Evolutionary conservation across 2,113 vertebrate genomes (phyloP), one percentile per base, ranked within the genome.

Genomic region (Myrmecophaga tridactyla): DNA sequence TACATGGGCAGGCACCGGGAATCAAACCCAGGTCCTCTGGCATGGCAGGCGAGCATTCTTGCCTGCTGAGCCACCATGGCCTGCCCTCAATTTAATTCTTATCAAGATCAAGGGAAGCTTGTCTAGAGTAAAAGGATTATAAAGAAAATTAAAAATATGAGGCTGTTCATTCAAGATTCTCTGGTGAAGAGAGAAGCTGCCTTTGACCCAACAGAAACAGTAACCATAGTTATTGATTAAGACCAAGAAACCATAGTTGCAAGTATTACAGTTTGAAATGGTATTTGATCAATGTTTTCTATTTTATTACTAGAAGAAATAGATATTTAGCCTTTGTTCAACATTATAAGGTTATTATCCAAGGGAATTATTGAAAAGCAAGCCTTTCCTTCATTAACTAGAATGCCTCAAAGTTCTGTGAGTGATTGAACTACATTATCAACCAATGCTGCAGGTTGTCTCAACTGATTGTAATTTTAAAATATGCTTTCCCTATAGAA

Each of bases 401-500:
- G 6, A 92, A 90, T 78, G n/a, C 39, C 34, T 94, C 48, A 65
- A 90, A 92, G 48, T 93, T 69, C 14, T 82, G 39, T 92, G 85
- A 90, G 48, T 92, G 86, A 90, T 8, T 90, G 81, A 95, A 51
- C 36, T 85, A 73, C 29, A 63, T 78, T 95, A 94, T 70, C 0
- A 53, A 96, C 69, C 36, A 82, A 17, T 56, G 92, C 73, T 94
- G 29, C 34, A 92, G 76, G 87, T 18, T 80, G 88, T 92, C 43
- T 88, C 43, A 43, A 62, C 25, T 75, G 53, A 92, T 11, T 62
- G 2, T 84, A 96, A 88, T 94, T 95, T 85, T 85, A 82, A 88
- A 96, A 90, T 76, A 82, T 83, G 41, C 85, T 96, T 73, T 72
- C 56, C 92, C 77, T 88, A 20, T n/a, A 41, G 90, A 95, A 92